Base-by-base conservation (phyloP, 2,113 vertebrate species). In the Pao palembangensis region DNA sequence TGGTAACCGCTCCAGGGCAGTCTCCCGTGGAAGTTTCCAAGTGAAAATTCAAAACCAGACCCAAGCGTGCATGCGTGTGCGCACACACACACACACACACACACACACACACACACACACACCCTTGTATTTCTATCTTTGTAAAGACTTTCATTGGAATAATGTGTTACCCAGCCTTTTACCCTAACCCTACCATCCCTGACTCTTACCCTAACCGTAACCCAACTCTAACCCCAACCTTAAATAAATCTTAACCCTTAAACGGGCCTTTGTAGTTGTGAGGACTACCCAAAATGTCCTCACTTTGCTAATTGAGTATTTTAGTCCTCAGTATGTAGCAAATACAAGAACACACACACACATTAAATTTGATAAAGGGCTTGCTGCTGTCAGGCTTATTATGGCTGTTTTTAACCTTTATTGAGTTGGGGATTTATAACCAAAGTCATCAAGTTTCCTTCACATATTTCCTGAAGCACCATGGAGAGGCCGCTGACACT, bases 1-100 rank as follows among this genome's bases (percentile, higher is more conserved):
- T 88, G 69, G 85, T 71, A 84, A 88, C 85, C 8, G 55, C 81
- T 86, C 75, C 49, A 78, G 80, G 85, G 81, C 72, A 83, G 78
- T 73, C 78, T 86, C 79, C 76, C 75, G 76, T 55, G 51, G 78
- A 85, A 85, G 75, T 83, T 85, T 85, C 41, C 51, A 58, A 68
- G 46, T 66, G 76, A 80, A 72, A 74, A 58, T 50, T 68, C 64
- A 55, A 53, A 71, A 25, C 48, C 54, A 50, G 20, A 25, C 52
- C 14, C 51, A 76, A 38, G 64, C 57, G 55, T 54, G 46, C 59
- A 58, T 49, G 48, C 21, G 6, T 19, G 54, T 17, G 62, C 65
- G 53, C 59, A 56, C 57, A 57, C 47, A 58, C 25, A 55, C 18
- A 50, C 13, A 46, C 47, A 51, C 57, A 47, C 38, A 47, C 46